Evolutionary conservation across 1,140 invertebrate genomes (phyloP).

Genomic region (Drosophila santomea): DNA sequence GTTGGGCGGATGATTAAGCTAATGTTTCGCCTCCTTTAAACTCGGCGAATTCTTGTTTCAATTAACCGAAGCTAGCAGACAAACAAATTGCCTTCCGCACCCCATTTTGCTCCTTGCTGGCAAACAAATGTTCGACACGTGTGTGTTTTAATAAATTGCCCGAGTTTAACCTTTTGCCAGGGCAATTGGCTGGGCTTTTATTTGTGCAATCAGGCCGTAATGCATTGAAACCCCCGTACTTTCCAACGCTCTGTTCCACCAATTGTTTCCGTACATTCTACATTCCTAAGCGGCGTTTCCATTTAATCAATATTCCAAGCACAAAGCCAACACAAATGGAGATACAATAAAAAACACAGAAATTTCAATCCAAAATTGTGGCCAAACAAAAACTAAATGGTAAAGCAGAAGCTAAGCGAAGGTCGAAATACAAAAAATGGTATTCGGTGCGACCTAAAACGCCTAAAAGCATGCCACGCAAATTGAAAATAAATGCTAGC

Average conservation of each 20-base stretch:
- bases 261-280: slow-evolving; percentile 50
- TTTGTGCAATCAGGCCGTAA: slow-evolving; percentile 70
- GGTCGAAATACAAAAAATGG: slow-evolving; percentile 2
- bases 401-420: slow-evolving; percentile 19
- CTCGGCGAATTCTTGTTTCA: slow-evolving; percentile 51
- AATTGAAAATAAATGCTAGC: slow-evolving; percentile 75
- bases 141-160: slow-evolving; percentile 62
- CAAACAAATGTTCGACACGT: slow-evolving; percentile 64
- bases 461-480: slow-evolving; percentile 71
- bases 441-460: slow-evolving; percentile 21
- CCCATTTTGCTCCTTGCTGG: neutral
- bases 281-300: slow-evolving; percentile 41
- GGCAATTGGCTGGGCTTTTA: slow-evolving; percentile 61
- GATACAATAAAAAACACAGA: slow-evolving; percentile 10
- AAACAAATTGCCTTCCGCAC: slow-evolving; percentile 57
- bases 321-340: slow-evolving; percentile 46
- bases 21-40: slow-evolving; percentile 59
- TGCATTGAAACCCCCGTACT: slow-evolving; percentile 40
- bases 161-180: slow-evolving; percentile 33
- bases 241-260: slow-evolving; percentile 4
- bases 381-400: slow-evolving; percentile 77
- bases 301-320: slow-evolving; percentile 79
- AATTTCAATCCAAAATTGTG: slow-evolving; percentile 58
- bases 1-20: slow-evolving; percentile 68
- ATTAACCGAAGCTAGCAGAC: slow-evolving; percentile 47